Conservation (phyloP, 2,797 vertebrate species). For the Buphagus erythrorhynchus region DNA sequence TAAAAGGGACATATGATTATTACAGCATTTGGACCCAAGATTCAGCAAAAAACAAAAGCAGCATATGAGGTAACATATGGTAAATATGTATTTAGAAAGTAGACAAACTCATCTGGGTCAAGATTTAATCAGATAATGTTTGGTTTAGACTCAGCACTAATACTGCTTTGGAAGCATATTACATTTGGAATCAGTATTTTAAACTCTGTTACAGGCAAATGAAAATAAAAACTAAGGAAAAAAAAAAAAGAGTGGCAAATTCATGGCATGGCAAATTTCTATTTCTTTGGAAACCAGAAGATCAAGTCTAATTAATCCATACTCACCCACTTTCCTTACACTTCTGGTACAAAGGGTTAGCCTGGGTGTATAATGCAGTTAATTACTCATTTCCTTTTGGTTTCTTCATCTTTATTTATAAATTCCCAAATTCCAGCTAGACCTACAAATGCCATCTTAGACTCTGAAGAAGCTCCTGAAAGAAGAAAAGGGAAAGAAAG, state of each 20-base stretch:
- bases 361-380: background rate
- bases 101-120: slow-evolving; percentile 69
- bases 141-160: slow-evolving; percentile 51
- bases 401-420: background rate
- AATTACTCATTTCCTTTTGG: background rate
- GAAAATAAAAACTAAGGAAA: background rate
- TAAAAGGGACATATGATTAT: slow-evolving; percentile 44
- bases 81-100: slow-evolving; percentile 69
- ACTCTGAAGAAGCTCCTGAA: background rate
- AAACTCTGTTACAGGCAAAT: background rate
- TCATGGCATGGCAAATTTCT: background rate
- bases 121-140: slow-evolving; percentile 70
- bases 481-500: background rate
- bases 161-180: slow-evolving; percentile 50
- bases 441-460: background rate
- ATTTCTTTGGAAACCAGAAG: background rate
- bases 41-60: slow-evolving; percentile 36
- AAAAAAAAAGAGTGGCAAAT: background rate
- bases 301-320: background rate
- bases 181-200: slow-evolving; percentile 38
- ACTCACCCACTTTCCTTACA: background rate
- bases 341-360: background rate
- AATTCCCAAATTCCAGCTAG: background rate
- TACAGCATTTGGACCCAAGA: slow-evolving; percentile 24
- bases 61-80: slow-evolving; percentile 70